Base-by-base conservation (phyloP, 2,888 invertebrate species). In the Sarcophaga caerulescens region DNA sequence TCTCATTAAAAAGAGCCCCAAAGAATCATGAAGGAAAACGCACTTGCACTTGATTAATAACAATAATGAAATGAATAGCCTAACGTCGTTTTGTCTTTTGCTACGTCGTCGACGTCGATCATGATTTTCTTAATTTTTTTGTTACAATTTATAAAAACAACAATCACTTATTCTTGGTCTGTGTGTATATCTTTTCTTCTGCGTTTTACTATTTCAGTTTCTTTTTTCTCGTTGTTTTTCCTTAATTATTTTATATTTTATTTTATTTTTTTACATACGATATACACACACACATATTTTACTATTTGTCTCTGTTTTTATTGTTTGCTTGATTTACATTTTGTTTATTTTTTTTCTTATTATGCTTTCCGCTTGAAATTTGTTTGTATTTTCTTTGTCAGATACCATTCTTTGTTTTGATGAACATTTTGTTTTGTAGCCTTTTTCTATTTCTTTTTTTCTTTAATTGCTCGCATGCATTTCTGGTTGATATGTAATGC, bases 31-130 rank as follows among this genome's bases (percentile, higher is more conserved):
- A 52, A 52, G 52, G 65, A 74, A 59, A 63, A 85, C 74, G 68
- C 77, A 85, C 77, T 85, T 85, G 76, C 77, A 77, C 69, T 85
- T 77, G 84, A 66, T 74, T 74, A 74, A 62, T 63, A 69, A 44
- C 19, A 59, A 19, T 17, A 45, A 65, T 84, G 59, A 57, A 52
- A 52, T 52, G 52, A 52, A 52, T 14, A 52, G 45, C 62, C n/a
- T 11, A 78, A 79, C 21, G 47, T 47, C 21, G 57, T 44, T 47
- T 11, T 78, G 23, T 60, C 47, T 44, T 47, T 25, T 78, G 44
- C 25, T 35, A 35, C 47, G 75, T 44, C 62, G 44, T 35, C 6
- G 44, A n/a, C 44, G 76, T 65, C 17, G 47, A 76, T 62, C 65
- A 66, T 73, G 44, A 70, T 82, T 77, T 60, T 52, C 52, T 35